Conservation (phyloP, 2,888 invertebrate genomes). For the Poecilus cupreus region DNA sequence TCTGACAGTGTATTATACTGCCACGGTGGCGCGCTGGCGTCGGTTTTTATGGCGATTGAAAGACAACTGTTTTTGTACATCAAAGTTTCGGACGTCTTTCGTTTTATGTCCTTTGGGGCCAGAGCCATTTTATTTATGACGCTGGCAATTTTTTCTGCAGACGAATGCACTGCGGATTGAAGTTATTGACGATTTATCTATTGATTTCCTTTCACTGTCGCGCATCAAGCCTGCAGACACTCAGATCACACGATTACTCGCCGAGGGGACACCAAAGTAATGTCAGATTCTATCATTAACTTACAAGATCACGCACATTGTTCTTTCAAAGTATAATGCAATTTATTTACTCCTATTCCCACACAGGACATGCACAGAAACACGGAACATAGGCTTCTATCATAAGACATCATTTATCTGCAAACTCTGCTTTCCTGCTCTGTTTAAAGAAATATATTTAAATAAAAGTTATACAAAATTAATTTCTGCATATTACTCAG, state of each 20-base stretch:
- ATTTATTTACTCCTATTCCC: too few relatives aligned
- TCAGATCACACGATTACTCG: not conserved
- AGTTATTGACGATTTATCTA: conserved; percentile 43
- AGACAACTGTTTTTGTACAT: conserved; percentile 68
- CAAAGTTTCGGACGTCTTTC: conserved; percentile 64
- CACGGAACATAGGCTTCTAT: too few relatives aligned
- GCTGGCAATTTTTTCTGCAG: conserved; percentile 46
- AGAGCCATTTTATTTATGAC: conserved; percentile 56
- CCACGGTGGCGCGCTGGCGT: not conserved
- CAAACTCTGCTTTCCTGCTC: too few relatives aligned
- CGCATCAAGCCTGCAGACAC: conserved; percentile 6
- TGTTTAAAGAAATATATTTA: too few relatives aligned
- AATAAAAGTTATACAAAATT: too few relatives aligned
- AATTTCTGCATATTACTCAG: too few relatives aligned
- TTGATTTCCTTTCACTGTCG: conserved; percentile 45
- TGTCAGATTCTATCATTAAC: not conserved
- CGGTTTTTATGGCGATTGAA: conserved; percentile 67
- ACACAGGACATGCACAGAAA: too few relatives aligned
- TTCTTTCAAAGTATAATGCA: too few relatives aligned
- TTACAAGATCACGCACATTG: too few relatives aligned
- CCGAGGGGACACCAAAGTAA: not conserved
- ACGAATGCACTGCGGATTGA: conserved; percentile 30
- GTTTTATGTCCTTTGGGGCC: conserved; percentile 53
- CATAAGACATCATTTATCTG: too few relatives aligned
- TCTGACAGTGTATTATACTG: conserved; percentile 31